Conservation (phyloP, 2,797 vertebrate genomes). For the Spinibarbus caldwelli region DNA sequence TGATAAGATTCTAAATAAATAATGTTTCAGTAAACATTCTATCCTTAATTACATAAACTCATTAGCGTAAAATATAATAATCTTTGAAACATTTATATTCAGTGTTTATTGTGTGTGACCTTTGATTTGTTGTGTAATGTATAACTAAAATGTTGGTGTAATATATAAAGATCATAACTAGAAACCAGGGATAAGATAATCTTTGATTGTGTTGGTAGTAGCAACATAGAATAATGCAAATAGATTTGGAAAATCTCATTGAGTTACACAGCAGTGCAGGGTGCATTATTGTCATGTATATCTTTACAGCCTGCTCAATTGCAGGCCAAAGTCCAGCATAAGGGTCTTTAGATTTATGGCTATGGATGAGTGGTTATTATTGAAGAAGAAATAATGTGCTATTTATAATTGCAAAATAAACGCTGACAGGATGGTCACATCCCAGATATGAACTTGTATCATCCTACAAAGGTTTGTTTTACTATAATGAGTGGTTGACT, state of each 20-base stretch:
- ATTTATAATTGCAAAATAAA: neutral
- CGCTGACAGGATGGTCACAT: neutral
- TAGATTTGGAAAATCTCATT: too few species aligned
- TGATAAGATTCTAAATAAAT: too few species aligned
- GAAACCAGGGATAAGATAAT: too few species aligned
- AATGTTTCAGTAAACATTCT: too few species aligned
- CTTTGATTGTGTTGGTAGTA: neutral
- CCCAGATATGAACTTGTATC: neutral
- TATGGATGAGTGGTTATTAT: too few species aligned
- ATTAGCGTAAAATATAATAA: neutral
- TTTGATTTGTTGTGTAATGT: too few species aligned
- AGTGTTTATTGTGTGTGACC: neutral
- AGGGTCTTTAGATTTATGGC: neutral
- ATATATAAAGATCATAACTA: too few species aligned
- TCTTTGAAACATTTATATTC: neutral
- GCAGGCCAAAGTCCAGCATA: constrained; percentile 5
- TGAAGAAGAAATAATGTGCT: neutral
- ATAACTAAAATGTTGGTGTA: too few species aligned
- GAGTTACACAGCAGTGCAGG: too few species aligned
- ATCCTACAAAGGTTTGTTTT: neutral
- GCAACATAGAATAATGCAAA: neutral
- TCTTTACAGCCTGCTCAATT: neutral
- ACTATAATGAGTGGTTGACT: neutral
- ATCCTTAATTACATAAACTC: neutral
- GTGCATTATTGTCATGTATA: neutral